These are phyloP conservation scores for Tetragonisca angustula DNA, from an alignment of 2,888 invertebrate genomes.

Conservation along the genomic window DNA sequence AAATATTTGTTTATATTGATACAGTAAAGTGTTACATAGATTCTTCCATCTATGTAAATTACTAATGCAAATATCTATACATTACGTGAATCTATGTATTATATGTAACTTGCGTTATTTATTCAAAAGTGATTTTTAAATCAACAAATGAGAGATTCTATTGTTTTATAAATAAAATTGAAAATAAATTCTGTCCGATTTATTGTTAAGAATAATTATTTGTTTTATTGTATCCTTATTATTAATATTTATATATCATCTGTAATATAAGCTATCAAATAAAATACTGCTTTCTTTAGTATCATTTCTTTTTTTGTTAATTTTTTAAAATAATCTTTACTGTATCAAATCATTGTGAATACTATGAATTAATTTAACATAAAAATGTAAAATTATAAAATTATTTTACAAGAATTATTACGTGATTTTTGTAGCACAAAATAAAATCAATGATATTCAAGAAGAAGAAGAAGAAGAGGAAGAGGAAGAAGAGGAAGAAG, in stretches of 20 bases:
- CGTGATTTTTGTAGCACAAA: constrained; percentile 59
- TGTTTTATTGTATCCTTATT: background rate
- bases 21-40: constrained; percentile 40
- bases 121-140: background rate
- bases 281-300: background rate
- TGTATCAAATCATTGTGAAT: constrained; percentile 29
- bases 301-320: background rate
- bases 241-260: constrained; percentile 1
- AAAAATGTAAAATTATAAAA: background rate
- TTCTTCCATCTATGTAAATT: background rate
- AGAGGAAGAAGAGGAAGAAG: constrained; percentile 36
- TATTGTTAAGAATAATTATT: background rate
- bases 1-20: constrained; percentile 26
- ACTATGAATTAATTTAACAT: constrained; percentile 11
- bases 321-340: constrained; percentile 25
- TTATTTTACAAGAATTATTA: constrained; percentile 24
- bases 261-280: background rate
- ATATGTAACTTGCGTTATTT: background rate
- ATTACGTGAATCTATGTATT: background rate
- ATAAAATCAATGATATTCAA: constrained; percentile 39
- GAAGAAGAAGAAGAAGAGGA: constrained; percentile 10
- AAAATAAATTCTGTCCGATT: background rate
- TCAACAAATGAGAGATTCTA: background rate
- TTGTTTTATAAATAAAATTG: background rate
- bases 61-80: background rate